Conservation (phyloP, 2,113 vertebrate genomes). For the Malurus elegans region DNA sequence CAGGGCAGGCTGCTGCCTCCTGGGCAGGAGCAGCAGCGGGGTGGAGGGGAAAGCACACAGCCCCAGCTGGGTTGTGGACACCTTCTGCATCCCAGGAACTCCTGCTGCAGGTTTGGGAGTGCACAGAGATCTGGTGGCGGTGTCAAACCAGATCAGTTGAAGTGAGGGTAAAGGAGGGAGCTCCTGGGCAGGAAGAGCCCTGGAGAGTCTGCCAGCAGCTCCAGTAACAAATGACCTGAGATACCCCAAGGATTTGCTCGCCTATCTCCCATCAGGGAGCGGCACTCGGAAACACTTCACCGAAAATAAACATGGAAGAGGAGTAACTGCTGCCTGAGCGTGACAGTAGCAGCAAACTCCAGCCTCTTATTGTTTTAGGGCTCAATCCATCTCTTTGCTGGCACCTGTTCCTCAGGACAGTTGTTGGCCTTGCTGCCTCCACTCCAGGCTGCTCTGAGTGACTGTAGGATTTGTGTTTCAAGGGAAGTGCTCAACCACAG, state of each 20-base stretch:
- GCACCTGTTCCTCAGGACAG: not conserved
- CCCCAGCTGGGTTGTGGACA: not conserved
- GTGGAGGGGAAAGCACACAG: not conserved
- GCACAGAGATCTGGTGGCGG: accelerated
- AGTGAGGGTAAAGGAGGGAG: not conserved
- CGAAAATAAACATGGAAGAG: constrained; percentile 8
- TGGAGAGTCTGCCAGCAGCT: not conserved
- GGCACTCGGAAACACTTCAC: not conserved
- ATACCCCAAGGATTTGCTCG: not conserved
- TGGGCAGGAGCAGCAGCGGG: not conserved
- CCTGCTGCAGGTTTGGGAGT: accelerated
- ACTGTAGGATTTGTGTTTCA: not conserved
- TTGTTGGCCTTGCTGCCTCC: not conserved
- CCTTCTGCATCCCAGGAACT: not conserved
- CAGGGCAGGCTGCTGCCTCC: not conserved
- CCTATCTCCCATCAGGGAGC: constrained; percentile 14
- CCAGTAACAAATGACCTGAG: not conserved
- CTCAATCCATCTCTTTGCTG: not conserved
- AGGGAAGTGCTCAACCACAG: not conserved
- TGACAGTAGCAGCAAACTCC: not conserved
- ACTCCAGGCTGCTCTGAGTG: not conserved
- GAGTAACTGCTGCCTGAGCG: not conserved
- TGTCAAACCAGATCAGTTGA: not conserved
- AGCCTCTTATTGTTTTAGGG: constrained; percentile 3
- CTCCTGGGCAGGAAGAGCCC: not conserved